Base-by-base conservation (phyloP, 2,888 invertebrate genomes). In the Mesopsocus fuscifrons region DNA sequence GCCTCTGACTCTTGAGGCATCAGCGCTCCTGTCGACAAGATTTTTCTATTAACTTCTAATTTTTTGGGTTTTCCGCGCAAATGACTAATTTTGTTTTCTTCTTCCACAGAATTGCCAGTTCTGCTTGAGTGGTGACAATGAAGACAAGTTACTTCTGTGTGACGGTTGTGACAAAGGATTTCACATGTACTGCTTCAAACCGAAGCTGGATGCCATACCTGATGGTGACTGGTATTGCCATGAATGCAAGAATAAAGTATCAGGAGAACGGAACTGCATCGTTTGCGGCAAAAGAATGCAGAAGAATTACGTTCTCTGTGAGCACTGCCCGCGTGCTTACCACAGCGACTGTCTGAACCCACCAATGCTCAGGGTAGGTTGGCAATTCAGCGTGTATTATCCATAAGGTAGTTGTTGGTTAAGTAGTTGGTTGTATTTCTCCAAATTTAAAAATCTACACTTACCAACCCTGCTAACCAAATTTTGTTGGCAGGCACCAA, bases 191-290 rank as follows among this genome's bases (percentile, higher is more conserved):
- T 97, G 97, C 67, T 95, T 97, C 70, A 89, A 87, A 65, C 95
- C 95, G 49, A 76, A 81, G 59, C 84, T 97, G 84, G 88, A 88
- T 46, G 79, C 79, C 55, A 94, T 97, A 62, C 95, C 97, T 15
- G 92, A 92, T 52, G 95, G 95, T 22, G 94, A 97, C 62, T 97
- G 95, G 95, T 95, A 88, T 62, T 95, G 94, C 63, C 89, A 82
- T 68, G 89, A 89, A 57, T 95, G 94, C 63, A 77, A 84, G 64
- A 85, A 87, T 63, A 87, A 89, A 64, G 89, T 87, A 3, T 83
- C 89, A 18, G 89, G 89, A 22, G 84, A 87, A 56, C 72, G 87
- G 45, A 87, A 88, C 57, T 95, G 95, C 65, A 82, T 94, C 50
- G 88, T 94, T 47, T 97, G 95, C 61, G 92, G 94, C 30, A 74